phyloP scores from a whole-genome alignment of 1,140 invertebrate genomes.

The Pectinophora gossypiella region DNA sequence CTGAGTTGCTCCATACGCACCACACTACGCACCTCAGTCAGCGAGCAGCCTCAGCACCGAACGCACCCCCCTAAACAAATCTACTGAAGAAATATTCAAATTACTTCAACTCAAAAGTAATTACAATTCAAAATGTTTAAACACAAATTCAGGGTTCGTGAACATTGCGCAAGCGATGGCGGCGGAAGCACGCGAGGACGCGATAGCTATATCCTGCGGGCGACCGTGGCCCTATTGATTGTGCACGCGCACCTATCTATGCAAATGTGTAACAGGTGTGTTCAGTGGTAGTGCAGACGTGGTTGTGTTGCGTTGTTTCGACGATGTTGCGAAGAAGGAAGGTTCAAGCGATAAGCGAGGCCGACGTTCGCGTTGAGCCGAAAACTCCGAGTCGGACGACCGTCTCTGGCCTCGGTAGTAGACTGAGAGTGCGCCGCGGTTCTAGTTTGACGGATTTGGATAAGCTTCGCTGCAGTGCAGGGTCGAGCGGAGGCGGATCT shows the following conservation, averaged over 20 bases:
- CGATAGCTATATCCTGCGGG: conserved; percentile 66
- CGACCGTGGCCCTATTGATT: conserved; percentile 66
- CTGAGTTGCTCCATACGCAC: conserved; percentile 50
- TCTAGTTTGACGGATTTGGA: conserved; percentile 85
- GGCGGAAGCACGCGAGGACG: conserved; percentile 55
- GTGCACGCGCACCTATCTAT: conserved; percentile 56
- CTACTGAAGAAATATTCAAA: not conserved
- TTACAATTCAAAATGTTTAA: not conserved
- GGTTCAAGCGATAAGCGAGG: conserved; percentile 57
- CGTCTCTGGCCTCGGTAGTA: conserved; percentile 28
- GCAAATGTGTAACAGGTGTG: conserved; percentile 57
- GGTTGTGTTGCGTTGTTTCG: conserved; percentile 27
- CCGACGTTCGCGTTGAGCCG: conserved; percentile 54
- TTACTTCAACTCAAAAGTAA: conserved; percentile 11
- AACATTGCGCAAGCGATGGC: conserved; percentile 47
- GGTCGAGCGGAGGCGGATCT: conserved; percentile 78
- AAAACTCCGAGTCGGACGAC: conserved; percentile 32
- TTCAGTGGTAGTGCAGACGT: conserved; percentile 39
- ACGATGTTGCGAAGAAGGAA: conserved; percentile 57
- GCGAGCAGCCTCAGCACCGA: conserved; percentile 46
- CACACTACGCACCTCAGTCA: conserved; percentile 54
- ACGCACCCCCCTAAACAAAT: conserved; percentile 40
- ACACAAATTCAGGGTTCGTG: conserved; percentile 18
- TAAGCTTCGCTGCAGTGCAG: conserved; percentile 75
- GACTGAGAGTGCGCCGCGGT: conserved; percentile 78